Evolutionary conservation across 2,113 vertebrate species (phyloP), one percentile per base, ranked within the genome.

Genomic region (Salvelinus alpinus): DNA sequence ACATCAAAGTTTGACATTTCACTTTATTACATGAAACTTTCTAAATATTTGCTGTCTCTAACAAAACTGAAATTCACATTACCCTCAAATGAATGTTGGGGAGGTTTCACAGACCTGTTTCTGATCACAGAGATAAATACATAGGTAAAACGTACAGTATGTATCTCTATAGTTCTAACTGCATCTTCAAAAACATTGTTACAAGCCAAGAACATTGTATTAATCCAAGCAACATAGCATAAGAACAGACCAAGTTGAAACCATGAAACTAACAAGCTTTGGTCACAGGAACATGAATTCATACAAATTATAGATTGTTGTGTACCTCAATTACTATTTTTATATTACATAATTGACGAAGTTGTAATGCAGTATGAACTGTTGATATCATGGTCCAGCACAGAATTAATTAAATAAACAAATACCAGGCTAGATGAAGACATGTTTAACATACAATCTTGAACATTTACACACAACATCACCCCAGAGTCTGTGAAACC

Each of bases 1-100:
- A 62, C 20, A 62, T 62, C 59, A 62, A 62, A 62, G n/a, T 8
- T 62, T 62, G 59, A 62, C 18, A 62, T 62, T 62, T 62, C n/a
- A 62, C 59, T 22, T 57, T 57, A 62, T 62, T 62, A 62, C 59
- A 62, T 8, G 1, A 62, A 62, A 62, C n/a, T 7, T 22, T 9
- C 59, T 22, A 62, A 62, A 22, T n/a, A 62, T 22, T 24, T 22
- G 59, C 59, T 22, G 18, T 57, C 54, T 14, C 18, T 62, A 62
- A 62, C n/a, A 62, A 62, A 62, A 62, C 59, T 11, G 7, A 62
- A 62, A 62, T 22, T 62, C n/a, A 62, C 59, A 62, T 62, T 62
- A 62, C 20, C 59, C n/a, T 62, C 59, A 62, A 62, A 62, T 11
- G 16, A 54, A 62, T 24, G n/a, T 62, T 62, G 18, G 59, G 59